Percentiles rank a stretch among this genome's conserved stretches.
These are phyloP conservation scores for Xerus rutilus DNA, from an alignment of 2,797 vertebrate species.

Conservation along the genomic window DNA sequence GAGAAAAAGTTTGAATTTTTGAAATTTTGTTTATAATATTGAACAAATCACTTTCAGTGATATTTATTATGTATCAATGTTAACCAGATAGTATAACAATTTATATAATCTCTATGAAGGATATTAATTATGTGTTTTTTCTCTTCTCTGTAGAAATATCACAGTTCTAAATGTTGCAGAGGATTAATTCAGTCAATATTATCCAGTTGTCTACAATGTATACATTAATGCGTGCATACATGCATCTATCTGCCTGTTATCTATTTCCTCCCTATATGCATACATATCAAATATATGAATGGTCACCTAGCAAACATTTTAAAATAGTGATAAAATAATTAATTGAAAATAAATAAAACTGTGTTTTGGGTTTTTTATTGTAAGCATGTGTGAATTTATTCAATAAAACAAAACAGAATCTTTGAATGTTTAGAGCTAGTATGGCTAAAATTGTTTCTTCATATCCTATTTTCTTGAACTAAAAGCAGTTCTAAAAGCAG, in stretches of 20 bases:
- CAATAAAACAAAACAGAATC: background rate
- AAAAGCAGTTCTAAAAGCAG: background rate
- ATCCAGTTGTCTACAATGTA: background rate
- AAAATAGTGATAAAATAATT: background rate
- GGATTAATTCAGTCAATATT: background rate
- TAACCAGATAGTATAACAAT: background rate
- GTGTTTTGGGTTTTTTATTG: too few relatives aligned
- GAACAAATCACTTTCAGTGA: background rate
- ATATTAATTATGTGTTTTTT: background rate
- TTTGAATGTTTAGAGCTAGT: background rate
- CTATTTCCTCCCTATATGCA: too few relatives aligned
- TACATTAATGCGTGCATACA: fast-evolving
- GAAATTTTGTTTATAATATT: background rate
- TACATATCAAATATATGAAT: background rate
- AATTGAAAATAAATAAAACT: background rate
- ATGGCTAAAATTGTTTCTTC: background rate
- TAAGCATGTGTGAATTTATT: background rate
- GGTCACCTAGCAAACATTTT: background rate
- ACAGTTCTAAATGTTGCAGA: background rate
- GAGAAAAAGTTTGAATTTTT: background rate
- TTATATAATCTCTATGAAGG: background rate
- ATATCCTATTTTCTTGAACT: background rate
- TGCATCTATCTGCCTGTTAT: too few relatives aligned
- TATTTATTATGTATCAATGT: background rate
- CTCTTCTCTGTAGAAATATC: background rate